These are phyloP conservation scores for Musca vetustissima DNA, from an alignment of 1,140 invertebrate genomes.

Conservation along the genomic window DNA sequence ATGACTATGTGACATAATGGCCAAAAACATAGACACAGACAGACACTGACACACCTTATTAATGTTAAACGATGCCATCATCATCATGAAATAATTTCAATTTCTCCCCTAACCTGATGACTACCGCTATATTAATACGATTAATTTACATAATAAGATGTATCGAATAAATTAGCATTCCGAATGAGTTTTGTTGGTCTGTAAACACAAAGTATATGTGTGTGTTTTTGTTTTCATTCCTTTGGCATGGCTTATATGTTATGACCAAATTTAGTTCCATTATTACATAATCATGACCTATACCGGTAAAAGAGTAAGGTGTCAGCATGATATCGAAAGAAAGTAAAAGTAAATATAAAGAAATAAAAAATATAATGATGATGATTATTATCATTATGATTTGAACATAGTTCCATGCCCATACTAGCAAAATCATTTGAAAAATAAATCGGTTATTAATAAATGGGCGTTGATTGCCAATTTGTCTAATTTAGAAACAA, in stretches of 20 bases:
- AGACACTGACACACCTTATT: not conserved
- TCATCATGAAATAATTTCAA: too few species aligned
- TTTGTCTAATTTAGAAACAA: too few species aligned
- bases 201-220: too few species aligned
- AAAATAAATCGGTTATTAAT: too few species aligned
- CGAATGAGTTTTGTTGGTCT: not conserved
- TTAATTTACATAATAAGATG: not conserved
- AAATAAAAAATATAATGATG: not conserved
- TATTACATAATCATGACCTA: slow-evolving; percentile 21
- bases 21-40: not conserved
- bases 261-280: not conserved
- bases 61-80: too few species aligned
- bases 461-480: too few species aligned
- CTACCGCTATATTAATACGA: too few species aligned
- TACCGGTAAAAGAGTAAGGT: not conserved
- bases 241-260: not conserved
- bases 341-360: slow-evolving; percentile 13
- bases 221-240: not conserved
- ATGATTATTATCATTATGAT: slow-evolving; percentile 1
- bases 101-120: too few species aligned
- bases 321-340: not conserved
- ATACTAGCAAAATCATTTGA: too few species aligned
- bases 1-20: too few species aligned
- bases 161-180: slow-evolving; percentile 6
- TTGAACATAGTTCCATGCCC: too few species aligned